Conservation (phyloP, 2,113 vertebrate genomes). For the Engystomops pustulosus region DNA sequence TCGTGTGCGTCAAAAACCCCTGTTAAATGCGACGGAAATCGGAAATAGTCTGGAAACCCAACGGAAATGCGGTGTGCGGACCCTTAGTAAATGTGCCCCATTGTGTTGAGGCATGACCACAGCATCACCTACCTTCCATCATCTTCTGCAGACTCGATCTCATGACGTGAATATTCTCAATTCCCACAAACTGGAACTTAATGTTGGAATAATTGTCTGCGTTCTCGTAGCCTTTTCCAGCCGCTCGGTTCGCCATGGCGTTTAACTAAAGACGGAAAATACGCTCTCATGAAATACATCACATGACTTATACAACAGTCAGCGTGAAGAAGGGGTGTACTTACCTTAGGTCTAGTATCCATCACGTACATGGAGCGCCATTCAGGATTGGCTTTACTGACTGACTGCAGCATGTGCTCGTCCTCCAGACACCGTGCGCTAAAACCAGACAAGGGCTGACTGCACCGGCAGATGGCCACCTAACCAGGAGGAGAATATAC, state of each 20-base stretch:
- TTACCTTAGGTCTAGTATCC: conserved; percentile 95
- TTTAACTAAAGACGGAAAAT: conserved; percentile 81
- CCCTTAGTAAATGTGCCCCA: too few relatives aligned
- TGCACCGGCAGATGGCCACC: conserved; percentile 96
- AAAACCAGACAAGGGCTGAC: conserved; percentile 96
- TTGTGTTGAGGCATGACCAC: too few relatives aligned
- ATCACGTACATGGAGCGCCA: conserved; percentile 92
- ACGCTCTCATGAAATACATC: not conserved
- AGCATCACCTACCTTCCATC: conserved; percentile 84
- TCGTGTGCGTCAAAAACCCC: too few relatives aligned
- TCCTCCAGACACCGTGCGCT: conserved; percentile 96
- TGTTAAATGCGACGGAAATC: too few relatives aligned
- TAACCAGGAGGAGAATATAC: conserved; percentile 62
- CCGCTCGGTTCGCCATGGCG: conserved; percentile 94
- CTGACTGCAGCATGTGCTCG: conserved; percentile 94
- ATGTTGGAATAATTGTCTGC: conserved; percentile 99
- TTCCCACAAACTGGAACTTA: conserved; percentile 98
- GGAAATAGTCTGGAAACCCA: too few relatives aligned
- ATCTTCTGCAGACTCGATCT: conserved; percentile 93
- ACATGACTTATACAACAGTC: not conserved
- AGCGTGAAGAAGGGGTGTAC: not conserved
- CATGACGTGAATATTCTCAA: conserved; percentile 99
- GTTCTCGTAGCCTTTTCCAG: conserved; percentile 98
- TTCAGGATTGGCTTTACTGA: conserved; percentile 93
- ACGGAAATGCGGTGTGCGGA: too few relatives aligned